These are phyloP conservation scores for Petrocephalus schoutedeni DNA, from an alignment of 2,797 vertebrate species.

Conservation along the genomic window DNA sequence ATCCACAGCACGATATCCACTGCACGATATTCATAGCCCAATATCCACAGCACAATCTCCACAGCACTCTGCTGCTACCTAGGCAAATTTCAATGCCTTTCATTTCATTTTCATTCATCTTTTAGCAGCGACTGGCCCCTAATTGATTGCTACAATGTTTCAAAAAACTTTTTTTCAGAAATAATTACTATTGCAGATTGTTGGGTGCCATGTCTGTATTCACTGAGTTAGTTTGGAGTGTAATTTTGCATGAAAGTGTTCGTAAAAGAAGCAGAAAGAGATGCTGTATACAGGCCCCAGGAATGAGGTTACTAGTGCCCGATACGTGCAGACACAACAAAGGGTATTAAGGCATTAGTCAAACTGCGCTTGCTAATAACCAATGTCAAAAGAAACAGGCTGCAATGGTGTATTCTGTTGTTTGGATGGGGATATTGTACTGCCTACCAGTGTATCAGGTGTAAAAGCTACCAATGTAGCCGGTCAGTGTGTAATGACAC, in stretches of 20 bases:
- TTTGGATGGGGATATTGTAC: background rate
- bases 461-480: background rate
- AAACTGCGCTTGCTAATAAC: background rate
- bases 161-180: background rate
- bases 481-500: background rate
- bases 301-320: background rate
- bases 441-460: background rate
- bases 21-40: too few species aligned
- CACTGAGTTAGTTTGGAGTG: background rate
- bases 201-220: background rate
- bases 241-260: background rate
- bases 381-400: background rate
- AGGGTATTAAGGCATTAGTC: background rate
- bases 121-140: background rate
- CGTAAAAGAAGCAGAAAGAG: background rate
- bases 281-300: background rate
- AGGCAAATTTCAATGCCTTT: too few species aligned
- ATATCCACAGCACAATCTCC: too few species aligned
- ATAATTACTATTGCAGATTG: background rate
- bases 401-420: background rate
- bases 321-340: background rate
- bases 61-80: too few species aligned
- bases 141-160: background rate
- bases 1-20: too few species aligned
- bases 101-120: too few species aligned